These are phyloP conservation scores for Ctenopoma multispine DNA, from an alignment of 2,797 vertebrate species.

Conservation along the genomic window DNA sequence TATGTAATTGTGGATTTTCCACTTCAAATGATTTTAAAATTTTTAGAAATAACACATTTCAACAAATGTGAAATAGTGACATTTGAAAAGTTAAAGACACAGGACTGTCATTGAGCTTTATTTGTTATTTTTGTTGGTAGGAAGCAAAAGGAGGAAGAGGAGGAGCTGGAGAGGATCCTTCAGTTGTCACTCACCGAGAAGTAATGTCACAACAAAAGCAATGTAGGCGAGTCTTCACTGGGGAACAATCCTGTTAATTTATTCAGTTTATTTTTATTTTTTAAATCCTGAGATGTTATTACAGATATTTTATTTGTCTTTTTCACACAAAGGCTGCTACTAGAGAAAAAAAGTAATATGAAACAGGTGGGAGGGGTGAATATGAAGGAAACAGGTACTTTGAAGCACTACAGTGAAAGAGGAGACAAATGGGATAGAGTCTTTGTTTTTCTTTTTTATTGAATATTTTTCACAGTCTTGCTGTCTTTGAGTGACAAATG, in stretches of 20 bases:
- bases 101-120: not conserved
- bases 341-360: constrained; percentile 42
- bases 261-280: constrained; percentile 70
- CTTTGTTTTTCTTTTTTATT: constrained; percentile 59
- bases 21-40: no score
- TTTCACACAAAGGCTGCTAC: constrained; percentile 73
- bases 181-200: constrained; percentile 95
- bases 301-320: constrained; percentile 75
- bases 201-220: constrained; percentile 77
- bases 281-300: constrained; percentile 81
- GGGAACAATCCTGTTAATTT: constrained; percentile 75
- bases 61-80: not conserved
- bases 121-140: constrained; percentile 64
- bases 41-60: no score
- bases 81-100: not conserved
- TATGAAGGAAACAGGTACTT: constrained; percentile 31
- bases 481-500: constrained; percentile 78
- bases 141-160: constrained; percentile 89
- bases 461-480: constrained; percentile 78
- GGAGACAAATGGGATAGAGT: constrained; percentile 59
- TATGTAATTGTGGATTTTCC: not conserved
- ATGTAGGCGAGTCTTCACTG: constrained; percentile 55
- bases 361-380: constrained; percentile 4
- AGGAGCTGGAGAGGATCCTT: constrained; percentile 92
- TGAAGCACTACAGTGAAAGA: constrained; percentile 55